Conservation (phyloP, 2,113 vertebrate genomes). For the Sterrhoptilus dennistouni region DNA sequence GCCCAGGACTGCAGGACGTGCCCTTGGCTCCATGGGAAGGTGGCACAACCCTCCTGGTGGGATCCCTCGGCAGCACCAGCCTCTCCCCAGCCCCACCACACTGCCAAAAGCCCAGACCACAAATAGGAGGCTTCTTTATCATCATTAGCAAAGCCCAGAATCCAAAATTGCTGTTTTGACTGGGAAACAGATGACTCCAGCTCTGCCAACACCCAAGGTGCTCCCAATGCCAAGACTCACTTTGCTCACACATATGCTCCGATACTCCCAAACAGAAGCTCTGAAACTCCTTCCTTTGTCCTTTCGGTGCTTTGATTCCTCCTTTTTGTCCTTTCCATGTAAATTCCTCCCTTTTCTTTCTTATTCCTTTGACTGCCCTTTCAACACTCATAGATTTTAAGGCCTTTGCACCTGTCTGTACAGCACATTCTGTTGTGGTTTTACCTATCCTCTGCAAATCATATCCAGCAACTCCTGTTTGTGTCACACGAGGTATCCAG, state of each 20-base stretch:
- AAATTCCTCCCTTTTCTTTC: background rate
- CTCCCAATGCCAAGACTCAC: constrained; percentile 31
- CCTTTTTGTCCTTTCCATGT: background rate
- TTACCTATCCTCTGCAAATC: background rate
- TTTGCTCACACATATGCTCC: constrained; percentile 33
- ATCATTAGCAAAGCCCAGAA: constrained; percentile 24
- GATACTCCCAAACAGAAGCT: background rate
- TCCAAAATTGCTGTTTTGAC: constrained; percentile 29
- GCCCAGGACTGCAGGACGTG: fast-evolving
- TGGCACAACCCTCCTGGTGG: fast-evolving
- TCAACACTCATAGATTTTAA: background rate
- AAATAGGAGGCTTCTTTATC: background rate
- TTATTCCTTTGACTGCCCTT: background rate
- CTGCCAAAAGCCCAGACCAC: background rate
- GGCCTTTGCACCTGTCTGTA: background rate
- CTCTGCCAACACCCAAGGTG: constrained; percentile 37
- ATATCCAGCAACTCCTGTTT: background rate
- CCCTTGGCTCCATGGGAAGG: background rate
- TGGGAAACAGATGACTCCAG: constrained; percentile 14
- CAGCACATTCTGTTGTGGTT: background rate
- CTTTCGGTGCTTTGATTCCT: background rate
- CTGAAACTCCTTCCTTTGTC: background rate
- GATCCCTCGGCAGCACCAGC: background rate
- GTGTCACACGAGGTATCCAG: background rate
- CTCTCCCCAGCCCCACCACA: background rate